Evolutionary conservation across 2,888 invertebrate species (phyloP).

Genomic region (Mycalesis mineus): DNA sequence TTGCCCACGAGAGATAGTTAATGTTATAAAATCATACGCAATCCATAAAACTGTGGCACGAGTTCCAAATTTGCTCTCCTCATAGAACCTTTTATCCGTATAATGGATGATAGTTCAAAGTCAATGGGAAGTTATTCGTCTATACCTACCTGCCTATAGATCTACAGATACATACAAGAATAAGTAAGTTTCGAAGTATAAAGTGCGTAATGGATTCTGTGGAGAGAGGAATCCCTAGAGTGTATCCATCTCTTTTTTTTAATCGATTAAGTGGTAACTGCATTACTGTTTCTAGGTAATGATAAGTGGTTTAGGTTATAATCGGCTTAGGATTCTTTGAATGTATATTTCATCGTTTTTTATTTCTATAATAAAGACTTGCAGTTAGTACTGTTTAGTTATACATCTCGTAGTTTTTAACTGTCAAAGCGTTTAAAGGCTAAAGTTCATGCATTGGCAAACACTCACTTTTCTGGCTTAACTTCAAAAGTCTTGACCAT

Average conservation of each 20-base stretch:
- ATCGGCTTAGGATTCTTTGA: too few species aligned
- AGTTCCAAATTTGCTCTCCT: constrained; percentile 2
- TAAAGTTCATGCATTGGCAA: too few species aligned
- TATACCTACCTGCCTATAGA: constrained; percentile 35
- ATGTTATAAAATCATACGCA: background rate
- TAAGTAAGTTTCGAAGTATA: constrained; percentile 40
- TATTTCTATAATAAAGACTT: too few species aligned
- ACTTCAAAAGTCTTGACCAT: too few species aligned
- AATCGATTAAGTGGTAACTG: constrained; percentile 43
- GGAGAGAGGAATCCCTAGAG: constrained; percentile 41
- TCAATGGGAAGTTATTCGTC: constrained; percentile 40
- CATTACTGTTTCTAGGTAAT: constrained; percentile 14
- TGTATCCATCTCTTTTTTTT: constrained; percentile 44
- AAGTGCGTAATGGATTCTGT: constrained; percentile 56
- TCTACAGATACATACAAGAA: constrained; percentile 36
- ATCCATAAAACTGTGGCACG: background rate
- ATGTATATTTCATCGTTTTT: too few species aligned
- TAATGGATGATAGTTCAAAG: constrained; percentile 61
- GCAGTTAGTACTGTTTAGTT: too few species aligned
- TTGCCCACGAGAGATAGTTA: background rate
- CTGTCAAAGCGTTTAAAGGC: too few species aligned
- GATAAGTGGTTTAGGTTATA: background rate
- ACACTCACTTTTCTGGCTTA: too few species aligned
- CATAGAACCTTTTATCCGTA: constrained; percentile 47
- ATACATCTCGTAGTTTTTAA: too few species aligned